These are phyloP conservation scores for Ophonus ardosiacus DNA, from an alignment of 2,888 invertebrate species.

Conservation along the genomic window DNA sequence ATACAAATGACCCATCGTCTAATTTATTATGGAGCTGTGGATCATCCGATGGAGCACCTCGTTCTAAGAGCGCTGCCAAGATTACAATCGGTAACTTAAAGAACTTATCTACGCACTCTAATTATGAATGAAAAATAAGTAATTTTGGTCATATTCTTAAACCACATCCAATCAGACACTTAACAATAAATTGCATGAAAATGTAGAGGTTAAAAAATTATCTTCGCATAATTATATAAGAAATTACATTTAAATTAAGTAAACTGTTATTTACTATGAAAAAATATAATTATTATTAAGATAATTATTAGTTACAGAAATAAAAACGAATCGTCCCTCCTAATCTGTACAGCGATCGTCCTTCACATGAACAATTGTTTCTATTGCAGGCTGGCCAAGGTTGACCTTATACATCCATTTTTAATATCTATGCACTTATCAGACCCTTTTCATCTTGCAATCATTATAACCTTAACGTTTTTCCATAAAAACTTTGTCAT, in stretches of 20 bases:
- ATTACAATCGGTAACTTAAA: no score
- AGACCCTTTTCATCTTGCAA: neutral
- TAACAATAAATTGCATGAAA: neutral
- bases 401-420: constrained; percentile 19
- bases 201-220: neutral
- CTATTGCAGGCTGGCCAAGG: neutral
- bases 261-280: neutral
- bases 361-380: constrained; percentile 21
- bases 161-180: neutral
- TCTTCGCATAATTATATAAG: neutral
- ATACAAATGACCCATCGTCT: no score
- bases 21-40: no score
- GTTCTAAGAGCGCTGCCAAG: no score
- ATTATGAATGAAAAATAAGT: no score
- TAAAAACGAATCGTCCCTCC: neutral
- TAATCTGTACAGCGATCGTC: constrained; percentile 13
- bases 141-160: no score
- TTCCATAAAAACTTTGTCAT: neutral
- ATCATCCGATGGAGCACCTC: no score
- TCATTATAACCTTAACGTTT: neutral
- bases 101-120: no score
- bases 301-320: constrained; percentile 9
- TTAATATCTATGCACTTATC: constrained; percentile 18
- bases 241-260: constrained; percentile 25
- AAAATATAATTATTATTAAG: neutral